Evolutionary conservation across 2,113 vertebrate species (phyloP), one percentile per base, ranked within the genome.

Genomic region (Catharus fuscescens): DNA sequence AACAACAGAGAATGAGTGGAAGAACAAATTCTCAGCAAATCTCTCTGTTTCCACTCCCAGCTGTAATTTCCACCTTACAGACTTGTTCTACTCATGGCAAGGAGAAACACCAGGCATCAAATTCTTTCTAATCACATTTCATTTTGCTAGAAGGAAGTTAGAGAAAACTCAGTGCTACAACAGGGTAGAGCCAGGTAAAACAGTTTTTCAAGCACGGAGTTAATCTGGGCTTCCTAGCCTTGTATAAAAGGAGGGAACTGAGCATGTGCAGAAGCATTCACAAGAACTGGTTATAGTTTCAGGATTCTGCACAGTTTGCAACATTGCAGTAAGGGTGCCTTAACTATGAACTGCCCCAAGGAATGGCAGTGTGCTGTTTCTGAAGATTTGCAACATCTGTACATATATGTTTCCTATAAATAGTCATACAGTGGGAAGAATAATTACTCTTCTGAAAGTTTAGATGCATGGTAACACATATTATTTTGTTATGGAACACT

Each of bases 1-100:
- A 88, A 85, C 0, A 0, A 28, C 34, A 76, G 20, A 70, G 18
- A 71, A 60, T 3, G 3, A 72, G 13, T 8, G 14, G 42, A 87
- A 92, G 52, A 92, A 90, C 17, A 70, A 80, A 70, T n/a, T 44
- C 48, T 45, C 61, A 73, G 48, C 44, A 83, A 74, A 83, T n/a
- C n/a, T 40, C 62, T 59, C 9, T 13, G 26, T 44, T 32, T 79
- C 29, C 29, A 15, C 14, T n/a, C 11, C 4, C 9, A 48, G 62
- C 32, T 6, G 4, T 19, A 29, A 90, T 62, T 94, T 77, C 45
- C 21, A 52, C 44, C 29, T 50, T 47, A 62, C 10, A 73, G 29
- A 34, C 28, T 61, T 61, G 21, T n/a, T 53, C 62, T 56, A 45
- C 17, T 53, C 67, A 26, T 18, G 2, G 7, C 42, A 88, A 62